Percentiles rank a stretch among this genome's conserved stretches.
Evolutionary conservation across 2,888 invertebrate genomes (phyloP).

Genomic region (Ormyrus labotus): DNA sequence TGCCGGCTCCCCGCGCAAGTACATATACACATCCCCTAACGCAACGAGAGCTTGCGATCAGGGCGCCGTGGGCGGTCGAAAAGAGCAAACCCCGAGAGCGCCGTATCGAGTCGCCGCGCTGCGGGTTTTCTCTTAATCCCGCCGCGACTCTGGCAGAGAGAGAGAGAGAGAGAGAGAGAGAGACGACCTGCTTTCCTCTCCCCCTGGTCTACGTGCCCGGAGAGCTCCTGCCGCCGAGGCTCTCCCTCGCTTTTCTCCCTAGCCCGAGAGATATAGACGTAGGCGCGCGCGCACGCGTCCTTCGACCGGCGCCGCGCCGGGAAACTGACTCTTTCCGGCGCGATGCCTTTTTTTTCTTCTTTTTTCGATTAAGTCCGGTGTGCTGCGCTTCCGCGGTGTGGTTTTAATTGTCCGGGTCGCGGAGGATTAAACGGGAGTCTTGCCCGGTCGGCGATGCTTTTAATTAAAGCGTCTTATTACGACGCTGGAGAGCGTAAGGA

Average conservation of each 20-base stretch:
- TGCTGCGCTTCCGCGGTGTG: not conserved
- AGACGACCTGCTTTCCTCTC: no score
- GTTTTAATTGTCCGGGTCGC: not conserved
- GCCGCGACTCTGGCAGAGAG: not conserved
- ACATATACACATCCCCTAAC: no score
- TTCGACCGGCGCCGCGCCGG: not conserved
- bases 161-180: no score
- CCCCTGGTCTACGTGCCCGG: not conserved
- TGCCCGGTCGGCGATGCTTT: no score
- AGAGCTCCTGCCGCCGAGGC: not conserved
- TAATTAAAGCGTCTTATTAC: no score
- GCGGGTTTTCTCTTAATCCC: conserved; percentile 36
- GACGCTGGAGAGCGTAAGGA: no score
- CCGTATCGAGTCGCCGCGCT: conserved; percentile 19
- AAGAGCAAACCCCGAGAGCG: not conserved
- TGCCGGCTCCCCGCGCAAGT: no score
- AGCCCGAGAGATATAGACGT: not conserved
- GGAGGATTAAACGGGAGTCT: no score
- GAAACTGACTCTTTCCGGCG: not conserved
- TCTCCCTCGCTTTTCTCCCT: conserved; percentile 10
- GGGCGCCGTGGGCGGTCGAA: no score
- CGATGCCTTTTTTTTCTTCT: not conserved
- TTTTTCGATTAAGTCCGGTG: not conserved
- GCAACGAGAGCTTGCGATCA: no score
- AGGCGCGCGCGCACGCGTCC: not conserved